Conservation (phyloP, 1,140 invertebrate species). For the Glossosoma conforme region DNA sequence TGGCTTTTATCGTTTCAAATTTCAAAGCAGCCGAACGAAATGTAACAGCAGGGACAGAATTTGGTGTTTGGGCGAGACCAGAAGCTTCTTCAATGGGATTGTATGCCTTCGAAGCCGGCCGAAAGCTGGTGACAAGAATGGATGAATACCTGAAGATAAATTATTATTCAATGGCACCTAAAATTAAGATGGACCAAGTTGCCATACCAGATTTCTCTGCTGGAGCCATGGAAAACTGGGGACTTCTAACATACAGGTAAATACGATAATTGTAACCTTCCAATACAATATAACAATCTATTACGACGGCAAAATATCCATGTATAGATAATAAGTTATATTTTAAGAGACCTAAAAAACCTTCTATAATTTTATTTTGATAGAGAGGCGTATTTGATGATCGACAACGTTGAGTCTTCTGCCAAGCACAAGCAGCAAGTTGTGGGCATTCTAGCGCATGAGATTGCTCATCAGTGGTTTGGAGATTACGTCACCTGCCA, state of each 20-base stretch:
- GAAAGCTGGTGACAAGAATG: slow-evolving; percentile 45
- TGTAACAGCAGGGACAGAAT: slow-evolving; percentile 43
- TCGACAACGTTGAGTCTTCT: slow-evolving; percentile 45
- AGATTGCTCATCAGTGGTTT: slow-evolving; percentile 65
- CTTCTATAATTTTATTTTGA: slow-evolving; percentile 1
- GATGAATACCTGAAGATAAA: slow-evolving; percentile 43
- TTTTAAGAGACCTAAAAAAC: too few species aligned
- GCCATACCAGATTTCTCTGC: slow-evolving; percentile 68
- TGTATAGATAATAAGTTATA: too few species aligned
- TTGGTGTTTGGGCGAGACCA: slow-evolving; percentile 63
- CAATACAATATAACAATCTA: too few species aligned
- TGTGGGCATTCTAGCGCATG: slow-evolving; percentile 56
- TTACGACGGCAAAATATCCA: too few species aligned
- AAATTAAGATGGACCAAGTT: slow-evolving; percentile 58
- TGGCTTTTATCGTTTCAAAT: slow-evolving; percentile 68
- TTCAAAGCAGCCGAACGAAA: slow-evolving; percentile 38
- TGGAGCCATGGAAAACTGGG: slow-evolving; percentile 65
- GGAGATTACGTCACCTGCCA: slow-evolving; percentile 62
- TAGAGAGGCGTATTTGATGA: slow-evolving; percentile 59
- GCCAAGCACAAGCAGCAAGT: slow-evolving; percentile 49
- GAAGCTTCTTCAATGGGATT: slow-evolving; percentile 59
- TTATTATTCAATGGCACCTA: slow-evolving; percentile 47
- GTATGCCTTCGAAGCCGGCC: slow-evolving; percentile 52
- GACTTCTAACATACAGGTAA: slow-evolving; percentile 62
- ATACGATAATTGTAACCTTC: too few species aligned